Percentiles rank a stretch among this genome's conserved stretches.
These are phyloP conservation scores for Sanderia malayensis DNA, from an alignment of 30 jellyfish, hydroid and myxozoan genomes.

Conservation along the genomic window DNA sequence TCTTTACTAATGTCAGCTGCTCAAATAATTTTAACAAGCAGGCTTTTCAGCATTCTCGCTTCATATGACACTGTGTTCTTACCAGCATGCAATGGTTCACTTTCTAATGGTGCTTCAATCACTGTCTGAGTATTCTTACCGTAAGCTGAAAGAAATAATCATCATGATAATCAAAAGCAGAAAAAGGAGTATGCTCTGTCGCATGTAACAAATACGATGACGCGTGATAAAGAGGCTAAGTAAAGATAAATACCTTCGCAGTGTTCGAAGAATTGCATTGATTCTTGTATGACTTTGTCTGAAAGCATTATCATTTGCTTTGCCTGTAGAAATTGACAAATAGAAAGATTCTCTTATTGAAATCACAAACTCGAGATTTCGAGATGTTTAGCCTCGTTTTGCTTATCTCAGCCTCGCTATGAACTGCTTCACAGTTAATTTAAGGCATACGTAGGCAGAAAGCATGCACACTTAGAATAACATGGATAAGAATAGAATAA, in stretches of 20 bases:
- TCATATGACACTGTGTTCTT: conserved; percentile 93
- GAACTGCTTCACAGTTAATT: no score
- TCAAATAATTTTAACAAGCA: conserved; percentile 36
- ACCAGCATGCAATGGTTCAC: conserved; percentile 96
- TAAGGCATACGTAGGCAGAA: no score
- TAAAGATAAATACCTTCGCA: conserved; percentile 68
- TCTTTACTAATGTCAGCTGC: no score
- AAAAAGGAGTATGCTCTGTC: no score
- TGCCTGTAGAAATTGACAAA: conserved; percentile 50
- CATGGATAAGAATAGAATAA: no score
- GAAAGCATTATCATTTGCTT: conserved; percentile 92
- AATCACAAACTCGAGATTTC: neutral
- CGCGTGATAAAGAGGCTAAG: no score
- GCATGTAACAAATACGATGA: no score
- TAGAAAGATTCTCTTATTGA: neutral
- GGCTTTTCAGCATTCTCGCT: conserved; percentile 81
- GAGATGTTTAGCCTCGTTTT: no score
- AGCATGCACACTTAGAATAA: no score
- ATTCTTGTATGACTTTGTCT: conserved; percentile 73
- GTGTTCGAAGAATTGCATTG: conserved; percentile 80
- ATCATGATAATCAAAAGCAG: no score
- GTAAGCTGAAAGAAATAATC: conserved; percentile 56
- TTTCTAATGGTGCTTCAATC: conserved; percentile 85
- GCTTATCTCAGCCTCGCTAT: no score
- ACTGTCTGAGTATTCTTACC: conserved; percentile 84